A percentile compares a stretch with the other conserved stretches of the same genome.
These are phyloP conservation scores for Hydrophis major DNA, from an alignment of 2,797 vertebrate species.

Conservation along the genomic window DNA sequence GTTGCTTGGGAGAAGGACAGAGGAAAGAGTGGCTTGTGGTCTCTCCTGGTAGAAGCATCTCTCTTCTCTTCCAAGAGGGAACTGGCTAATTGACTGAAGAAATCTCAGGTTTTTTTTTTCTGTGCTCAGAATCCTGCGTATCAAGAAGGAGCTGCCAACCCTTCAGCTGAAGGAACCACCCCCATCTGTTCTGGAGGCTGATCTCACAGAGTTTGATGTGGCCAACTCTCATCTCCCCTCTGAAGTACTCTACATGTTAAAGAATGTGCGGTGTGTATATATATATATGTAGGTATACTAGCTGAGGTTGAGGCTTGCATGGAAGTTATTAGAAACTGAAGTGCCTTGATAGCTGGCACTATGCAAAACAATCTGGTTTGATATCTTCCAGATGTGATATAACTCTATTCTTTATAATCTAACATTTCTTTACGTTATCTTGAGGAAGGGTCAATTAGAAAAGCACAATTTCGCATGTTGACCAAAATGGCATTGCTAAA, in stretches of 20 bases:
- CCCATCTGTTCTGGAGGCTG: constrained; percentile 87
- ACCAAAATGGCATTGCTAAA: not conserved
- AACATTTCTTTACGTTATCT: not conserved
- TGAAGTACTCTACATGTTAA: constrained; percentile 97
- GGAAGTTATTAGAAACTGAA: not conserved
- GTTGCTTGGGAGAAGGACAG: not conserved
- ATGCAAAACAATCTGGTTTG: not conserved
- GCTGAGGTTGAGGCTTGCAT: not conserved
- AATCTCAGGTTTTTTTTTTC: not conserved
- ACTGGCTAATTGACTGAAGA: not conserved
- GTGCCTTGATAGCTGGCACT: not conserved
- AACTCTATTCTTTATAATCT: not conserved
- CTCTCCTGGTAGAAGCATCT: not conserved
- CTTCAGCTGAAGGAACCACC: constrained; percentile 91
- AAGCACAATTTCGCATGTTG: not conserved
- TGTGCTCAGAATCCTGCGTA: constrained; percentile 82
- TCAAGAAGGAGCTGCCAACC: constrained; percentile 88
- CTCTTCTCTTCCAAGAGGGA: not conserved
- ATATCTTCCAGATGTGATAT: not conserved
- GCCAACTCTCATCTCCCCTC: constrained; percentile 92
- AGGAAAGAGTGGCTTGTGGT: not conserved
- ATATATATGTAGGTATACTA: too few species aligned
- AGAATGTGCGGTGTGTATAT: constrained; percentile 86
- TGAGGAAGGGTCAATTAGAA: not conserved
- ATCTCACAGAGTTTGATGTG: constrained; percentile 89